Evolutionary conservation across 2,797 vertebrate genomes (phyloP).

Genomic region (Apogon hyalosoma): DNA sequence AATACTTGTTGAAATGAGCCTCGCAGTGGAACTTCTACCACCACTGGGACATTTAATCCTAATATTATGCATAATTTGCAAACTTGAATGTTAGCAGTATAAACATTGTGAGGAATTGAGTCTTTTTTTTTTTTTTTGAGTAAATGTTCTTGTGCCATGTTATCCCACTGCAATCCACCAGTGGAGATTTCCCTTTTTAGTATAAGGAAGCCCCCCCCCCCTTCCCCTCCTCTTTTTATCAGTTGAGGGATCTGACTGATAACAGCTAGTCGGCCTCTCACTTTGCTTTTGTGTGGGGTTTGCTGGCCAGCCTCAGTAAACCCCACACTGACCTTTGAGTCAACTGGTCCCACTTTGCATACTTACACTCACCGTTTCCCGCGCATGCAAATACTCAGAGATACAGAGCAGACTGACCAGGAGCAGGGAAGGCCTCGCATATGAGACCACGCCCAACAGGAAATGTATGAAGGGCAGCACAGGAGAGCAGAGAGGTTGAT

Average conservation of each 20-base stretch:
- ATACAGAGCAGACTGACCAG: slow-evolving; percentile 59
- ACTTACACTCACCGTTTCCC: slow-evolving; percentile 63
- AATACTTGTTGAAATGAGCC: no score
- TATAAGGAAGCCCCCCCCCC: slow-evolving; percentile 35
- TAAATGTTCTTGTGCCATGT: not conserved
- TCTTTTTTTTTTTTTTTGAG: not conserved
- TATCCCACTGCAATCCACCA: not conserved
- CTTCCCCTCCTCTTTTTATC: slow-evolving; percentile 20
- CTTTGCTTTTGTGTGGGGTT: slow-evolving; percentile 25
- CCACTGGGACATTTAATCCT: no score
- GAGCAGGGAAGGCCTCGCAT: slow-evolving; percentile 38
- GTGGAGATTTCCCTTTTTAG: slow-evolving; percentile 39
- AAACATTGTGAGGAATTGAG: no score
- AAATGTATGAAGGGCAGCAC: not conserved
- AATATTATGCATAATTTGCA: no score
- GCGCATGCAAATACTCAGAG: slow-evolving; percentile 75
- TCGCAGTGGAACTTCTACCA: no score
- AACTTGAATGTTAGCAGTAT: no score
- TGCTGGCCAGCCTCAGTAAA: slow-evolving; percentile 15
- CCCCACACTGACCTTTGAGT: slow-evolving; percentile 80
- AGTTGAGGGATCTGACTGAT: slow-evolving; percentile 52
- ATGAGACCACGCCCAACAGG: not conserved
- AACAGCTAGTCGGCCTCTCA: slow-evolving; percentile 31
- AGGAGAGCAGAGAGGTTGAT: slow-evolving; percentile 2
- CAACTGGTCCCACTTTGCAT: slow-evolving; percentile 81